Base-by-base conservation (phyloP, 2,797 vertebrate genomes). In the Taeniopygia guttata region DNA sequence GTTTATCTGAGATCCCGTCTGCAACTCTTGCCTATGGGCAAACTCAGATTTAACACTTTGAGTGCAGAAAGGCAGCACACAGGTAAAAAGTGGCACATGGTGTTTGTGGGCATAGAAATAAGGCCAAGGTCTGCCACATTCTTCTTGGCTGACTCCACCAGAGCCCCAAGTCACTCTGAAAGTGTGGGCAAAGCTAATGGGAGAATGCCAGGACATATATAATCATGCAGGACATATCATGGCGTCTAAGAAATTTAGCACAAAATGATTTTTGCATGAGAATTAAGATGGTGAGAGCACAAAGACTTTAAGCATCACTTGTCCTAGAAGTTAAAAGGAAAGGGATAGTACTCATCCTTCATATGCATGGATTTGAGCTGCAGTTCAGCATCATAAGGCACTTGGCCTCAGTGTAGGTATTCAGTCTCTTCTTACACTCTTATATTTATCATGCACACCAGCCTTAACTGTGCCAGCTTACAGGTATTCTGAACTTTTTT, bases 141-240 rank as follows among this genome's bases (percentile, higher is more conserved):
- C 46, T 68, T 29, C 27, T 17, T 17, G 22, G 4, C 26, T 75
- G 29, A 36, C 5, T 66, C 22, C 36, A 55, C 30, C 23, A 18
- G 30, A 64, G 46, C 12, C 64, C 11, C 68, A 10, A 9, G 18
- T 14, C 36, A 58, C 14, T 22, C 30, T 0, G 0, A 32, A 73
- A 45, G 11, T 20, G 16, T 11, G 40, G 30, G 11, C 13, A 84
- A 66, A 81, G 32, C 2, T 54, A 46, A 46, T 7, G 20, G 11
- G 16, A 46, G n/a, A 63, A n/a, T 1, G 0, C 26, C 13, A 15
- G 30, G 18, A 56, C 32, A 20, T 32, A 7, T 4, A 36, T 16
- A 26, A 27, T 68, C 12, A 4, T 26, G 22, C 32, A 82, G 56
- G 58, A 56, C 19, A 10, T 32, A 34, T 16, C 27, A 8, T 22